These are phyloP conservation scores for Sclerodermus sp. DNA, from an alignment of 2,888 invertebrate species.

Conservation along the genomic window DNA sequence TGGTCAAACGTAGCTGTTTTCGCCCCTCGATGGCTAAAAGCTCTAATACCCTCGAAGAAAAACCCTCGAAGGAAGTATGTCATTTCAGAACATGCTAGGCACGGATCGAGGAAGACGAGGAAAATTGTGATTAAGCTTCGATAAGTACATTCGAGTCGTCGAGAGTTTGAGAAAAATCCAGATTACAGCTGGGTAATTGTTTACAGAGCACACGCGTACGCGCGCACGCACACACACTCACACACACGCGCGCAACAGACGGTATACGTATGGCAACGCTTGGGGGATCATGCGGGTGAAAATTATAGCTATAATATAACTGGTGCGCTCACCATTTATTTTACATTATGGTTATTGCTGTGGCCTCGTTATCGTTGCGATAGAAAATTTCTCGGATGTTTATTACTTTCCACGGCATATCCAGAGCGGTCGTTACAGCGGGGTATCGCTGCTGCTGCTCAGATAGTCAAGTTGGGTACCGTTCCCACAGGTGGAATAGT, in stretches of 20 bases:
- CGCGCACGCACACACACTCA: too few species aligned
- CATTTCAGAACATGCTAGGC: too few species aligned
- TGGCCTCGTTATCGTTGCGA: slow-evolving; percentile 1
- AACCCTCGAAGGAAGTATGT: too few species aligned
- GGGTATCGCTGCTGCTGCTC: slow-evolving; percentile 12
- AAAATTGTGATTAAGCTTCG: too few species aligned
- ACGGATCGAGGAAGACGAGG: too few species aligned
- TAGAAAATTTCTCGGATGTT: slow-evolving; percentile 10
- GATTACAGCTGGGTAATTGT: not conserved
- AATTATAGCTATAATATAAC: not conserved
- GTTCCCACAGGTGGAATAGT: slow-evolving; percentile 11
- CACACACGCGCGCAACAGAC: too few species aligned
- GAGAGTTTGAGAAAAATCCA: not conserved
- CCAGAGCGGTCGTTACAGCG: slow-evolving; percentile 6
- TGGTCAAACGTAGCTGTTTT: too few species aligned
- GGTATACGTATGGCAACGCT: too few species aligned
- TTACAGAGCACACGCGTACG: not conserved
- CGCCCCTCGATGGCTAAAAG: too few species aligned
- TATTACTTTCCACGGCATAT: slow-evolving; percentile 10
- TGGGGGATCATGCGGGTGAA: not conserved
- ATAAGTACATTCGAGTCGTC: not conserved
- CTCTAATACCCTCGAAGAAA: too few species aligned
- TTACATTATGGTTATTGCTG: slow-evolving; percentile 6
- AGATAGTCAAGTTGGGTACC: slow-evolving; percentile 8
- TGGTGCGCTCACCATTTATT: slow-evolving; percentile 1